Conservation (phyloP, 2,888 invertebrate genomes). For the Calliphora vomitoria region DNA sequence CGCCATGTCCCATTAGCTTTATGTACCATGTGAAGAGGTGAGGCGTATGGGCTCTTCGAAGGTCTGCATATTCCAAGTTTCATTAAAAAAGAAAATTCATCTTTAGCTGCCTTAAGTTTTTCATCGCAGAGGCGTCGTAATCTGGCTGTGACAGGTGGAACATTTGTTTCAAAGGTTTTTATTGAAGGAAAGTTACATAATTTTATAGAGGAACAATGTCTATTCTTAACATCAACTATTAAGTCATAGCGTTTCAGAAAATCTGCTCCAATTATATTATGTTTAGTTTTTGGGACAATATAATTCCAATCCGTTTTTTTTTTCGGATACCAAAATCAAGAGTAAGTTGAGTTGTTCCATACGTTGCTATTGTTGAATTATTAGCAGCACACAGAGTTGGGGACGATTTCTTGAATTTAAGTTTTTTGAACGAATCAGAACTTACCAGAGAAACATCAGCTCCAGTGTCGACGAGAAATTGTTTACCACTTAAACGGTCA, state of each 20-base stretch:
- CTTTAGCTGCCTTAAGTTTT: too few relatives aligned
- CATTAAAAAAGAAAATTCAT: too few relatives aligned
- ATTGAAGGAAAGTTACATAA: background rate
- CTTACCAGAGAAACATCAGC: too few relatives aligned
- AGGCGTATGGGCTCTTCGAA: conserved; percentile 43
- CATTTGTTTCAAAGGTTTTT: background rate
- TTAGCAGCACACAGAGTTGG: too few relatives aligned
- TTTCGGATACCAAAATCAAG: background rate
- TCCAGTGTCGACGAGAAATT: too few relatives aligned
- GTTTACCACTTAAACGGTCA: too few relatives aligned
- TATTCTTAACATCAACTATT: background rate
- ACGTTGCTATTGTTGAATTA: background rate
- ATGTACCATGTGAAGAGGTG: conserved; percentile 21
- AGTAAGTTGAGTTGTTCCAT: too few relatives aligned
- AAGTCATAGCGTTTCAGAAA: background rate
- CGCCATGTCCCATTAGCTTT: conserved; percentile 31
- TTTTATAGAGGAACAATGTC: background rate
- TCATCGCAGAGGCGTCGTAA: too few relatives aligned
- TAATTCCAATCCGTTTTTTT: background rate
- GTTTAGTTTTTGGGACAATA: background rate
- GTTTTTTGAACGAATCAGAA: too few relatives aligned
- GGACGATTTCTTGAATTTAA: too few relatives aligned
- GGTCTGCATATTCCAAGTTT: conserved; percentile 61
- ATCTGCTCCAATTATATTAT: background rate
- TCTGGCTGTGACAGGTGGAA: background rate